Evolutionary conservation across 1,140 invertebrate species (phyloP), one percentile per base, ranked within the genome.

Genomic region (Matsumurasca onukii): DNA sequence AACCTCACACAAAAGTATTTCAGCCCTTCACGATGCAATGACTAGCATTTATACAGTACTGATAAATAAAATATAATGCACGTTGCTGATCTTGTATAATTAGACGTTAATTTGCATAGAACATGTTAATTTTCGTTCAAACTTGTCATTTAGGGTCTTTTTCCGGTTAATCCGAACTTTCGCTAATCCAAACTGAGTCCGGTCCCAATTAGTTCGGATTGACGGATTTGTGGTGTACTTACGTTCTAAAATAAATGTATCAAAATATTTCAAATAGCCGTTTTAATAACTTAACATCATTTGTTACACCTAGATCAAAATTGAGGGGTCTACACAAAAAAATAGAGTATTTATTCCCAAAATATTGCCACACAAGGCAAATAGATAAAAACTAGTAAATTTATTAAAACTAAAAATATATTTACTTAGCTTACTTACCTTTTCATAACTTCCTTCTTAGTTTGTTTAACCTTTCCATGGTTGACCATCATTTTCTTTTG

Each of bases 401-500:
- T n/a, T 69, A 31, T 29, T 3, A 67, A 59, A 59, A 27, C 2
- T 2, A 59, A 31, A 24, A 70, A 31, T 9, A n/a, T n/a, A n/a
- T n/a, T n/a, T n/a, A n/a, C n/a, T 61, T 67, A 31, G 45, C 64
- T 55, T 68, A 22, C 52, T 45, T 76, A 79, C 73, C 68, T 75
- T 49, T 74, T 68, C 71, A 77, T 77, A 27, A 79, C 74, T 49
- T 72, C 64, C 20, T 74, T 68, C 25, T 74, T 72, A 5, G 70
- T 69, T 39, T 68, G 70, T 51, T 75, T 76, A 64, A 79, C 74
- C 49, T 75, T 73, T 24, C 75, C 72, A 70, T 79, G 78, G 13
- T 73, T 75, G 63, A 72, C 75, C 34, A 76, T 76, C 68, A 77
- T 77, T 67, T 78, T 78, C 55, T 76, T 77, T 70, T 80, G 79